Evolutionary conservation across 2,888 invertebrate genomes (phyloP).

Genomic region (Bombyx huttoni): DNA sequence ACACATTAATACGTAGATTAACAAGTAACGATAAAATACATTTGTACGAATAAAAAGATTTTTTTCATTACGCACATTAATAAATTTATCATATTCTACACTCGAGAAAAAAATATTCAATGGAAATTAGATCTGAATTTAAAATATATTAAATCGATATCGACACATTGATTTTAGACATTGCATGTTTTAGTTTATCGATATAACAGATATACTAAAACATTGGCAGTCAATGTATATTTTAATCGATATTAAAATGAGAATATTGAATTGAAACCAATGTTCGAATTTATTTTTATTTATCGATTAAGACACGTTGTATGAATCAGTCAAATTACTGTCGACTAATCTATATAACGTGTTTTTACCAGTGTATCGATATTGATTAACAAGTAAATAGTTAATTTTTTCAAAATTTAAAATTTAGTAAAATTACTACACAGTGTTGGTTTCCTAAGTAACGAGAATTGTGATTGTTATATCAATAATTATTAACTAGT

Average conservation of each 20-base stretch:
- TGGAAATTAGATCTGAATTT: conserved; percentile 3
- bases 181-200: conserved; percentile 1
- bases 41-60: neutral
- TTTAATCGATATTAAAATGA: neutral
- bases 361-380: conserved; percentile 1
- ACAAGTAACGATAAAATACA: neutral
- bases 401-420: too few relatives aligned
- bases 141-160: conserved; percentile 1
- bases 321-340: neutral
- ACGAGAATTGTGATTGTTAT: neutral
- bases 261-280: neutral
- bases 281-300: neutral
- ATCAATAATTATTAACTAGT: conserved; percentile 10
- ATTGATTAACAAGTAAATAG: neutral
- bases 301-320: neutral
- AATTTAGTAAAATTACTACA: neutral
- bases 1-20: neutral
- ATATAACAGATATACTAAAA: neutral
- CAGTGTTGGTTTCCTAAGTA: neutral
- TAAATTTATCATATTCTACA: neutral
- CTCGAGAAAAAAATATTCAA: neutral
- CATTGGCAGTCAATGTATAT: neutral
- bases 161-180: neutral
- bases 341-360: neutral
- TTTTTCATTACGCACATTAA: neutral